Percentiles rank a stretch among this genome's conserved stretches.
Evolutionary conservation across 2,888 invertebrate genomes (phyloP).

Genomic region (Rhaphigaster nebulosa): DNA sequence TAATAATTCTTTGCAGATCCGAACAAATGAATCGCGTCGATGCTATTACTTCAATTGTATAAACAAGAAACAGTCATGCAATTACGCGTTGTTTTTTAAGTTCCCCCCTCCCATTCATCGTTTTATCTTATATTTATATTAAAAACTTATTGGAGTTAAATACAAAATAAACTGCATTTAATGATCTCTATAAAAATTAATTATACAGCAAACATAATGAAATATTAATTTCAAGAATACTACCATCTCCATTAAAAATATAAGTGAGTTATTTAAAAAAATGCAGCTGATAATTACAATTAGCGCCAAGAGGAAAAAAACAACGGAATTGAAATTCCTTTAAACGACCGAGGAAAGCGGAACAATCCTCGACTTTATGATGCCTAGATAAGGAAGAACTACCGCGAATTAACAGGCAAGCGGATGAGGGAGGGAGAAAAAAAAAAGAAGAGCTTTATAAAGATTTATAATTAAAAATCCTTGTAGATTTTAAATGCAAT

Average conservation of each 20-base stretch:
- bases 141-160: too few species aligned
- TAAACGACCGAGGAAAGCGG: background rate
- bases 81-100: too few species aligned
- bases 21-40: too few species aligned
- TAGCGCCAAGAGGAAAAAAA: background rate
- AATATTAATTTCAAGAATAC: background rate
- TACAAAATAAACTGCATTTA: too few species aligned
- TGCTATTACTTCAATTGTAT: too few species aligned
- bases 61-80: too few species aligned
- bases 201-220: background rate
- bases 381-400: slow-evolving; percentile 12
- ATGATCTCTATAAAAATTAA: too few species aligned
- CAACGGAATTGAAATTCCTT: background rate
- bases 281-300: background rate
- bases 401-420: slow-evolving; percentile 17
- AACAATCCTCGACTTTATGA: background rate
- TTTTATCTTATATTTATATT: too few species aligned
- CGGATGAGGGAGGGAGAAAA: background rate
- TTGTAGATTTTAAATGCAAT: background rate
- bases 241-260: background rate
- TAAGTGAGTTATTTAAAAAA: background rate
- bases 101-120: too few species aligned
- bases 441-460: slow-evolving; percentile 1
- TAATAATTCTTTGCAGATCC: too few species aligned
- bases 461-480: background rate